These are phyloP conservation scores for Sternotherus odoratus DNA, from an alignment of 2,797 vertebrate genomes.

Conservation along the genomic window DNA sequence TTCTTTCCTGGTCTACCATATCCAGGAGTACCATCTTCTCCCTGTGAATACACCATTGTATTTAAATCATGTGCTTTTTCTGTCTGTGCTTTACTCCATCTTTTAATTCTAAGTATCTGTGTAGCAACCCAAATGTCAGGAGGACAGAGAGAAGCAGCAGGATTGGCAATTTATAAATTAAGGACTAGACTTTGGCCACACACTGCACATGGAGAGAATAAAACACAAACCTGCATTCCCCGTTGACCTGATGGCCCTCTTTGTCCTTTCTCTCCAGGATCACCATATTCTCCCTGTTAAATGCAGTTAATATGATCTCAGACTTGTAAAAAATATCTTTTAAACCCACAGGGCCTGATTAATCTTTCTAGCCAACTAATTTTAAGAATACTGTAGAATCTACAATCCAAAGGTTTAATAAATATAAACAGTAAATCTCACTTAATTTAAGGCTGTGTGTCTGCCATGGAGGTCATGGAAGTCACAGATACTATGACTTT, in stretches of 20 bases:
- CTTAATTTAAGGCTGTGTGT: too few species aligned
- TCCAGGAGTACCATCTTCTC: conserved; percentile 54
- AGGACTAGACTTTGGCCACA: background rate
- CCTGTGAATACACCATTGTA: conserved; percentile 55
- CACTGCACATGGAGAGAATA: background rate
- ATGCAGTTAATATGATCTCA: background rate
- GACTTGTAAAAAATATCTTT: background rate
- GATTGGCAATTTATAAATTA: background rate
- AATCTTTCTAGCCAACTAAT: background rate
- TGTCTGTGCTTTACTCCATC: background rate
- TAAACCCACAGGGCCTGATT: background rate
- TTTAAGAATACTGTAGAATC: background rate
- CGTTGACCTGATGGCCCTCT: conserved; percentile 79
- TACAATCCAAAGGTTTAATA: background rate
- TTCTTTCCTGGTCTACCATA: conserved; percentile 58
- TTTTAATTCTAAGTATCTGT: background rate
- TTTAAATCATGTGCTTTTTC: background rate
- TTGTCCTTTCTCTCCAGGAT: conserved; percentile 79
- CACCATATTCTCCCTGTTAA: conserved; percentile 86
- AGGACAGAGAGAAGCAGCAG: background rate
- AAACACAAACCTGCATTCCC: conserved; percentile 82
- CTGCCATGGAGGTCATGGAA: too few species aligned
- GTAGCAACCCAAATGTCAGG: background rate
- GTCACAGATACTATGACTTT: too few species aligned
- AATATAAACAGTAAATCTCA: background rate